Base-by-base conservation (phyloP, 2,888 invertebrate species). In the Andrena flavipes region DNA sequence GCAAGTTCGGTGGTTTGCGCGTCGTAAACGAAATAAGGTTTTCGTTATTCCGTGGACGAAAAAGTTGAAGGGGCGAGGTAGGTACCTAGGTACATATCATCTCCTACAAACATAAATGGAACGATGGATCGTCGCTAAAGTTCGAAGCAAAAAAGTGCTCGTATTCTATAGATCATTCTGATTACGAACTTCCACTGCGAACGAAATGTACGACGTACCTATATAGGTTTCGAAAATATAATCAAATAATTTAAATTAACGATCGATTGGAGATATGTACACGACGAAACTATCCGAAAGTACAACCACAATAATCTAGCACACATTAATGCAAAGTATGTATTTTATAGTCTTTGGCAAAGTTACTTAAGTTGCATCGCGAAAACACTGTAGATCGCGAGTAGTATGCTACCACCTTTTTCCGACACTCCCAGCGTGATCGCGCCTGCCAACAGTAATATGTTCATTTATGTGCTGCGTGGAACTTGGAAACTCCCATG, bases 401-500 rank as follows among this genome's bases (percentile, higher is more conserved):
- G 16, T 42, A 42, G 42, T 16, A 42, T 16, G 42, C 16, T 42
- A 4, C 16, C 42, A 42, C 5, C 13, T 42, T 63, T 59, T 59
- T 69, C 35, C 26, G n/a, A 56, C 68, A 20, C 16, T 49, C 6
- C 48, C 42, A 49, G 30, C 29, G 23, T 20, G 0, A 42, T 42
- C 56, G 2, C 10, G 8, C 16, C 35, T 59, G 20, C 8, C 33
- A n/a, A 10, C 26, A 42, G 4, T 20, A 35, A 10, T 16, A n/a
- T 5, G 35, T 56, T 35, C 56, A 20, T 69, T 69, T 42, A 59
- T 42, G 42, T 42, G 42, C 42, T 23, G 59, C 20, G 51, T 51
- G 56, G 8, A 72, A 80, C 64, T 72, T 65, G 81, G 62, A 80
- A 72, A 80, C 71, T 80, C 51, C 30, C 49, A 30, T 54, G n/a